Base-by-base conservation (phyloP, 2,113 vertebrate species). In the Pseudorasbora parva region DNA sequence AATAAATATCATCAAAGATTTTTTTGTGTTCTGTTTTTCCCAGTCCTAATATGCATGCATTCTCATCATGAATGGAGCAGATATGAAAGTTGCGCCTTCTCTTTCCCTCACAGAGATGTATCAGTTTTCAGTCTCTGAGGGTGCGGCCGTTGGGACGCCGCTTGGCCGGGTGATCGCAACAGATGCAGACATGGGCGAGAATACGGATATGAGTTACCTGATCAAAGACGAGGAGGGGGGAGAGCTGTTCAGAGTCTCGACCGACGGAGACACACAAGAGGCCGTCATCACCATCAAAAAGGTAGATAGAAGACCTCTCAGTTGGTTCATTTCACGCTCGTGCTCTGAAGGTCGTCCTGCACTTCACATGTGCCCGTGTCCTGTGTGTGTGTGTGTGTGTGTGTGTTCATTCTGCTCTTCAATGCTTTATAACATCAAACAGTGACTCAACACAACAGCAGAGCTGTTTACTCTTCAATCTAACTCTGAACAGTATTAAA, bases 171-270 rank as follows among this genome's bases (percentile, higher is more conserved):
- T 99, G 91, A 98, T 96, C 88, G 98, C 97, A 11, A 96, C 96
- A 6, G 98, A 99, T 59, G 95, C 95, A 0, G 98, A 99, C 66
- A 96, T 99, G 88, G 98, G 97, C 0, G 97, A 98, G 87, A 99
- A 99, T 93, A 98, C 98, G 0, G 98, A 99, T 90, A 99, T 99
- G 97, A 96, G 93, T 2, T 99, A 99, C 59, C 95, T 95, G 89
- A 95, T 98, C 88, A 96, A 95, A 90, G 95, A 95, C 2, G 95
- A 96, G 85, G 97, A 97, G 10, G 95, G 95, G 59, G 93, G 84
- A 37, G 96, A 95, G 54, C 93, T 86, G 68, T 99, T 99, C 93
- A 97, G 93, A 85, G 97, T 99, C 88, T 94, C 94, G 62, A 98
- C 97, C 0, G 97, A 99, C 90, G 91, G 93, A 33, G 94, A 96